Evolutionary conservation across 2,888 invertebrate genomes (phyloP).

Genomic region (Spilarctia lutea): DNA sequence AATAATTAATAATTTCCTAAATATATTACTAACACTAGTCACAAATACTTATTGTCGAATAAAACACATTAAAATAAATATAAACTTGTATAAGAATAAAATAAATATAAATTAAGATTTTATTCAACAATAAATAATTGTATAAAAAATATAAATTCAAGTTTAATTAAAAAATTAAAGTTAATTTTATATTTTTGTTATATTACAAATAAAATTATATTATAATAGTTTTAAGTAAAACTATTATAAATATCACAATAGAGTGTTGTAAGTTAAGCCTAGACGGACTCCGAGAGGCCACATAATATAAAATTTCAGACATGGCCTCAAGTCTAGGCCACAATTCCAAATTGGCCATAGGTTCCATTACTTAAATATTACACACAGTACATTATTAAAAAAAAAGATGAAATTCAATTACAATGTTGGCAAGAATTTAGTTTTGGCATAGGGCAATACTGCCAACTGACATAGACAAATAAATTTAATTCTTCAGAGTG

Average conservation of each 20-base stretch:
- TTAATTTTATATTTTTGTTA: too few species aligned
- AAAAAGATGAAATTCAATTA: background rate
- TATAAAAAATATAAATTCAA: constrained; percentile 20
- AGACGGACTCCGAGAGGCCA: background rate
- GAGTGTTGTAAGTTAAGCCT: constrained; percentile 27
- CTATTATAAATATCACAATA: constrained; percentile 46
- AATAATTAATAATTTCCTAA: too few species aligned
- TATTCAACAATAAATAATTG: constrained; percentile 22
- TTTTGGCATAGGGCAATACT: background rate
- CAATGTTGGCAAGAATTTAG: background rate
- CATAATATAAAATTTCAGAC: background rate
- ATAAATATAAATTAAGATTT: constrained; percentile 6
- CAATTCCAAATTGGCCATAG: background rate
- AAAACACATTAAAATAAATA: constrained; percentile 1
- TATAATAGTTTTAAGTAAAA: too few species aligned
- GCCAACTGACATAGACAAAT: background rate
- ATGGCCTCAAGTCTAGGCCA: background rate
- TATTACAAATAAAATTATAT: too few species aligned
- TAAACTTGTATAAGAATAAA: background rate
- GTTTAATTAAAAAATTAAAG: constrained; percentile 23
- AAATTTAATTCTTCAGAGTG: background rate
- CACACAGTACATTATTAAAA: background rate
- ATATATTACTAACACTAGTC: too few species aligned
- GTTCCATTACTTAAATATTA: constrained; percentile 6
- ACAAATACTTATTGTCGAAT: constrained; percentile 2